Base-by-base conservation (phyloP, 2,113 vertebrate genomes). In the Paradoxurus hermaphroditus region DNA sequence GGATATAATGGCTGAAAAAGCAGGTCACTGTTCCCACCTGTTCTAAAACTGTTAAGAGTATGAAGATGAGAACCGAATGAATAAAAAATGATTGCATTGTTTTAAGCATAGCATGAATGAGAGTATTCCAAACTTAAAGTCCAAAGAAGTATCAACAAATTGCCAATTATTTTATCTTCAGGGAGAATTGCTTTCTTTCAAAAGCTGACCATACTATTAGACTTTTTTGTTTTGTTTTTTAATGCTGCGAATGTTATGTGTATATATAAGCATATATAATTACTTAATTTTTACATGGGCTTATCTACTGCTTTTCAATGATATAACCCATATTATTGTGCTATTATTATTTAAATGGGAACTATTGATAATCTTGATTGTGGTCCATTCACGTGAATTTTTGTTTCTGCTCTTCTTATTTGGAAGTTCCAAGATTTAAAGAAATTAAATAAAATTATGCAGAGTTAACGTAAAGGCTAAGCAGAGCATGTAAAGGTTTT, bases 1-100 rank as follows among this genome's bases (percentile, higher is more conserved):
- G 44, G 90, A 91, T 92, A 91, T 77, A 84, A 94, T 95, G 84
- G 85, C 94, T 98, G 85, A 95, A 92, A 97, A 98, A 96, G 88
- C 92, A 92, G 90, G 90, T 96, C 92, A 90, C 79, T 87, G 7
- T 96, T 78, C 77, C 79, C 81, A 95, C 92, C 94, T 97, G 51
- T 87, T 94, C 56, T 92, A 87, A 96, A 92, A 95, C 92, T 84
- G n/a, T 36, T 62, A 70, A 63, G 39, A 77, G 7, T 56, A 23
- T 82, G 39, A 86, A 87, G 46, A 95, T 90, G 16, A 70, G 53
- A 53, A 82, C 13, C 86, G 85, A 23, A 46, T 63, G 79, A 73
- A 84, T 67, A 72, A 78, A 92, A 95, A 83, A 94, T 94, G 62
- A 65, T 59, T 93, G 27, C 6, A 51, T 70, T 97, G 65, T 93